Conservation (phyloP, 2,113 vertebrate species). For the Myrmophylax atrothorax region DNA sequence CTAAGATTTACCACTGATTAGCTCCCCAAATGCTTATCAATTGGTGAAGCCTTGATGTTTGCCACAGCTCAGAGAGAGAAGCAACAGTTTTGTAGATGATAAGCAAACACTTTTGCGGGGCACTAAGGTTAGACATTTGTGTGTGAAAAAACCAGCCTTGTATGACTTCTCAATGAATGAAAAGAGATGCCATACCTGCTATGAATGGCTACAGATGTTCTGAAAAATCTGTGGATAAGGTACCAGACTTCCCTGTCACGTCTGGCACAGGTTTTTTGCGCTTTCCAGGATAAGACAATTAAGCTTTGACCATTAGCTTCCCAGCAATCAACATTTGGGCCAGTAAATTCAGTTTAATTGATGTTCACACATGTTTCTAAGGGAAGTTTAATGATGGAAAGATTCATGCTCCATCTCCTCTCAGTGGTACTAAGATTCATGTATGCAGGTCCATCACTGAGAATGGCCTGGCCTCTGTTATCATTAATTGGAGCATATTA, state of each 20-base stretch:
- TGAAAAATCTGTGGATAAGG: background rate
- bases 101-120: background rate
- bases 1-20: background rate
- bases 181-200: background rate
- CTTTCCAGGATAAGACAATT: background rate
- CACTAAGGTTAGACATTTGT: background rate
- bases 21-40: background rate
- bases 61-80: background rate
- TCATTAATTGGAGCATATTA: conserved; percentile 40
- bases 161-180: background rate
- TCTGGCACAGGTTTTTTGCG: background rate
- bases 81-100: background rate
- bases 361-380: background rate
- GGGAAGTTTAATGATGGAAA: background rate
- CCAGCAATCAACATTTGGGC: background rate
- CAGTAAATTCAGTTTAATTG: background rate
- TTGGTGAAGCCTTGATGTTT: background rate
- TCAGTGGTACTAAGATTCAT: background rate
- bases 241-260: rapidly evolving
- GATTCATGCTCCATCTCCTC: background rate
- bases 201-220: background rate
- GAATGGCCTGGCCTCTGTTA: conserved; percentile 26
- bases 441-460: background rate
- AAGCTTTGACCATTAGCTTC: background rate
- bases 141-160: background rate